Evolutionary conservation across 2,797 vertebrate genomes (phyloP).

Genomic region (Acropternis orthonyx): DNA sequence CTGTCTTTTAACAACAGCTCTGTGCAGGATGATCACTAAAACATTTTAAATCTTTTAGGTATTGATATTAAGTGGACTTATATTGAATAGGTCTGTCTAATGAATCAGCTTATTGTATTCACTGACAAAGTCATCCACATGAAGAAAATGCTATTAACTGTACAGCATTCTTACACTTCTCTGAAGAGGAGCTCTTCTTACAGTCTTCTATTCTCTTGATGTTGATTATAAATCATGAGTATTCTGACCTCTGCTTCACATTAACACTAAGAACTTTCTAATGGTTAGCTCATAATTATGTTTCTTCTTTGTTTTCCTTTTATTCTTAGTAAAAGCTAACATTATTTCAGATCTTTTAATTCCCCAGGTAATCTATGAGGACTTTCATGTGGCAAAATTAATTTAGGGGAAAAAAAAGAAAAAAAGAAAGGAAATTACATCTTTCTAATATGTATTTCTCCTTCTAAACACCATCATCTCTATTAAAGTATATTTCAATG

Average conservation of each 20-base stretch:
- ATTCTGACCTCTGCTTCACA: not conserved
- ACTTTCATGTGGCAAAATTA: not conserved
- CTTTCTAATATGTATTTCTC: not conserved
- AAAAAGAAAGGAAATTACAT: not conserved
- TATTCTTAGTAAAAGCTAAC: slow-evolving; percentile 3
- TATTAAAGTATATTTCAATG: not conserved
- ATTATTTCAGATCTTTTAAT: not conserved
- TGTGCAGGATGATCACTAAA: not conserved
- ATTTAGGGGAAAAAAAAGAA: not conserved
- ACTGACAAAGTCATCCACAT: not conserved
- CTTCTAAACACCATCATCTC: not conserved
- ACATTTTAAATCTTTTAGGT: slow-evolving; percentile 2
- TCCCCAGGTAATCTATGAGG: not conserved
- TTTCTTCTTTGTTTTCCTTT: not conserved
- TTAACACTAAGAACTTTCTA: slow-evolving; percentile 9
- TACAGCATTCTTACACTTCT: not conserved
- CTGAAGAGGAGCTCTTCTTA: not conserved
- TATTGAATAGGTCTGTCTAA: slow-evolving; percentile 34
- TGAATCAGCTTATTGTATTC: slow-evolving; percentile 28
- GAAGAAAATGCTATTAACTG: slow-evolving; percentile 50
- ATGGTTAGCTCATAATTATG: slow-evolving; percentile 1
- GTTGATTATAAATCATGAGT: not conserved
- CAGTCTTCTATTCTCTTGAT: slow-evolving; percentile 10
- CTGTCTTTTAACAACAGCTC: not conserved
- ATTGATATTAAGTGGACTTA: slow-evolving; percentile 48